A percentile compares a stretch with the other conserved stretches of the same genome.
Conservation (phyloP, 2,113 vertebrate genomes). For the Tringa solitaria region DNA sequence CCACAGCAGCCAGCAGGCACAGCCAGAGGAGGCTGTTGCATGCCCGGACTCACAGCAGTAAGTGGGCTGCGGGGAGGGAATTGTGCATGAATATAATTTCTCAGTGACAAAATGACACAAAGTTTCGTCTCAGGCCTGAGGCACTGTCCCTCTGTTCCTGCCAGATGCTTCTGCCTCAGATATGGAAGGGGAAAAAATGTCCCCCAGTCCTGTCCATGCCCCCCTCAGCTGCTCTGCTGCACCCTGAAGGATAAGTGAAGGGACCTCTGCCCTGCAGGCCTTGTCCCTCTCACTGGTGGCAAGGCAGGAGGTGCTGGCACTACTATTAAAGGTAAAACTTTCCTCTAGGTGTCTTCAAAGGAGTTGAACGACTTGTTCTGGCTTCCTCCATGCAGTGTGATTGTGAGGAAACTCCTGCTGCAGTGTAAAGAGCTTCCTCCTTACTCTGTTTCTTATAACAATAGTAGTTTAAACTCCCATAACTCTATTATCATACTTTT, state of each 20-base stretch:
- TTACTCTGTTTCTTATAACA: not conserved
- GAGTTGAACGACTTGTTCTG: not conserved
- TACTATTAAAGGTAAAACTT: not conserved
- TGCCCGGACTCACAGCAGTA: not conserved
- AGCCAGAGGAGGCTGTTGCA: not conserved
- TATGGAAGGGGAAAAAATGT: not conserved
- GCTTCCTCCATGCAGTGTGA: not conserved
- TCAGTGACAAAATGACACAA: not conserved
- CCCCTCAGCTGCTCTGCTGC: not conserved
- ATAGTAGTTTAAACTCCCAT: not conserved
- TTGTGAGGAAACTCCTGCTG: not conserved
- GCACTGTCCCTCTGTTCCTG: not conserved
- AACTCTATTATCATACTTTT: not conserved
- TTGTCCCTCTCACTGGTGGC: not conserved
- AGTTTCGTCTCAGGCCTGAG: not conserved
- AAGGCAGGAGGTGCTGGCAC: not conserved
- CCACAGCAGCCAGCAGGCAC: not conserved
- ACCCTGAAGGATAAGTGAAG: not conserved
- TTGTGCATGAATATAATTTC: not conserved
- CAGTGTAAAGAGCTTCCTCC: not conserved
- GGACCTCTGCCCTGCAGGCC: not conserved
- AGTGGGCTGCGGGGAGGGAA: not conserved
- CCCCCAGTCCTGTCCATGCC: fast-evolving
- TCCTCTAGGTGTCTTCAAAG: not conserved
- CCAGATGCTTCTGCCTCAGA: not conserved